Base-by-base conservation (phyloP, 1,140 invertebrate species). In the Ruditapes philippinarum region DNA sequence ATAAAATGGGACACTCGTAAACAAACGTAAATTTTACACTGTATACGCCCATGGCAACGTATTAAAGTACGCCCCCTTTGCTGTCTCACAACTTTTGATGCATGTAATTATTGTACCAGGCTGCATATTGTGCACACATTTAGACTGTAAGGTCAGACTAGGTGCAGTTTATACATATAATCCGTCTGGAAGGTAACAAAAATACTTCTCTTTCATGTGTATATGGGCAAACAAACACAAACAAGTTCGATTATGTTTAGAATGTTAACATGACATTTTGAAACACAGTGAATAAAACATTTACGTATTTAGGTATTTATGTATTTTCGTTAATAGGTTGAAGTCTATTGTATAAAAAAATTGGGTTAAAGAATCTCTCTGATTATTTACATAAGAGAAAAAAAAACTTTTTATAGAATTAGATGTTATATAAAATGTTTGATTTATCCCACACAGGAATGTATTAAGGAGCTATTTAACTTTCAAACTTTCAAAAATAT, bases 101-200 rank as follows among this genome's bases (percentile, higher is more conserved):
- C 73, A 78, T 78, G 51, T 65, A 65, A 81, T 81, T 81, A 57
- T 14, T 81, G 79, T 54, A 81, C 33, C 36, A 25, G 25, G n/a
- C 25, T 81, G 79, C 79, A 81, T 25, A 62, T 57, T 81, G 40
- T 81, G 79, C 36, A 81, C 38, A 49, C 79, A 36, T 33, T 25
- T 40, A 81, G 51, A 81, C 65, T 81, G 31, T 31, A 81, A 65
- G 79, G 79, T 81, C 79, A 81, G 79, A 81, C 79, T 65, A 25
- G 33, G 79, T 81, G 79, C 79, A 65, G 0, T 31, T 12, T 65
- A 65, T 81, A 81, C 54, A 80, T 80, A 60, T 3, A 42, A 80
- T 14, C 19, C 51, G 74, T 78, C 74, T 78, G 74, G 74, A 45
- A 74, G 70, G 40, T 11, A 74, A 49, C 40, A 70, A 70, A 70